Evolutionary conservation across 2,888 invertebrate genomes (phyloP), one percentile per base, ranked within the genome.

Genomic region (Galerucella calmariensis): DNA sequence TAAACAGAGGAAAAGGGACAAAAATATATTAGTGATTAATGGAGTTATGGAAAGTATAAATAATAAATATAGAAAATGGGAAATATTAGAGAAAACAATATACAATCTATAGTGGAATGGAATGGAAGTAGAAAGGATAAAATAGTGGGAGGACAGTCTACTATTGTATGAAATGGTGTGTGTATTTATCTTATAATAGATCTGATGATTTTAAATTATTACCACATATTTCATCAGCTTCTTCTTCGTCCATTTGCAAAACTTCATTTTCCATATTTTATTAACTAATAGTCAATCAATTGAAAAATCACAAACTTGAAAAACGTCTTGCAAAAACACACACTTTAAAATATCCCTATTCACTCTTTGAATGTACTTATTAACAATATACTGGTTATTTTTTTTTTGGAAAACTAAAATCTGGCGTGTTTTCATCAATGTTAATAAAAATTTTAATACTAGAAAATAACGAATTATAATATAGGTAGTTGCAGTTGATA

Each of bases 151-250:
- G 27, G 4, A 27, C 4, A 27, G 27, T 27, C 27, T 27, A 27
- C 27, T 27, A 27, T 4, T 2, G 0, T 27, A 27, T 27, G 27
- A 27, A 27, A 27, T 27, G 27, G 27, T 27, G 27, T 27, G 3
- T 2, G 3, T 27, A 27, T 27, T 27, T 27, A 27, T 1, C 1
- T 27, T 27, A 27, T 27, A 27, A 27, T 27, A 27, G 4, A 27
- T 5, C 27, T 27, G 2, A 56, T 2, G 16, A 56, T 56, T 56
- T 56, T 56, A 8, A 51, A 56, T 56, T n/a, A 56, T 69, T 69
- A 69, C 69, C 69, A n/a, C 59, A n/a, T 27, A 61, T 61, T 61
- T 69, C 41, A 69, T 24, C 10, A 69, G n/a, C 61, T 48, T 69
- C 46, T 61, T 61, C 41, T 46, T 61, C 9, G 59, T 69, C 69